A percentile compares a stretch with the other conserved stretches of the same genome.
Evolutionary conservation across 2,888 invertebrate species (phyloP).

Genomic region (Spodoptera exigua): DNA sequence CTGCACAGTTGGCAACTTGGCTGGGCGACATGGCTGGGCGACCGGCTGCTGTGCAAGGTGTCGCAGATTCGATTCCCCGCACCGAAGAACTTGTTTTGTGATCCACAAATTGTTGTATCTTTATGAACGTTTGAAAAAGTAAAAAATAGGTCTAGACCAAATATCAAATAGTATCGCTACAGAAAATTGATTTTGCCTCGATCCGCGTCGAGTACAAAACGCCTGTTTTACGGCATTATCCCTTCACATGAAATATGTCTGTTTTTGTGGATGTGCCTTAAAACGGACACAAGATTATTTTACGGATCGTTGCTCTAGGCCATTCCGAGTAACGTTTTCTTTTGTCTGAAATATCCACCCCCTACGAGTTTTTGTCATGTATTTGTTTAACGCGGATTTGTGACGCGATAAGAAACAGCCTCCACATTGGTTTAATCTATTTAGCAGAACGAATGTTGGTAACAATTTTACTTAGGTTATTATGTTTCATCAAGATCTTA

Average conservation of each 20-base stretch:
- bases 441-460: not conserved
- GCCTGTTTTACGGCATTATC: slow-evolving; percentile 35
- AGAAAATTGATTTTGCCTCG: slow-evolving; percentile 35
- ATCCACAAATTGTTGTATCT: too few relatives aligned
- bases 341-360: slow-evolving; percentile 49
- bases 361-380: slow-evolving; percentile 39
- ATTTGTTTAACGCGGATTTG: slow-evolving; percentile 43
- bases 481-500: too few relatives aligned
- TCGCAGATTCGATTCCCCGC: too few relatives aligned
- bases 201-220: slow-evolving; percentile 35
- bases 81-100: too few relatives aligned
- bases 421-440: not conserved
- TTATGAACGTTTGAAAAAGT: too few relatives aligned
- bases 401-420: slow-evolving; percentile 16
- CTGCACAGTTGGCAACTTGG: too few relatives aligned
- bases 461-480: not conserved
- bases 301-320: slow-evolving; percentile 68
- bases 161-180: too few relatives aligned
- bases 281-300: slow-evolving; percentile 70
- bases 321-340: slow-evolving; percentile 62
- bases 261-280: slow-evolving; percentile 63
- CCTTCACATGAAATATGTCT: slow-evolving; percentile 58
- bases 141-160: too few relatives aligned
- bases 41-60: too few relatives aligned
- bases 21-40: too few relatives aligned